Conservation (phyloP, 2,888 invertebrate species). For the Nudaria mundana region DNA sequence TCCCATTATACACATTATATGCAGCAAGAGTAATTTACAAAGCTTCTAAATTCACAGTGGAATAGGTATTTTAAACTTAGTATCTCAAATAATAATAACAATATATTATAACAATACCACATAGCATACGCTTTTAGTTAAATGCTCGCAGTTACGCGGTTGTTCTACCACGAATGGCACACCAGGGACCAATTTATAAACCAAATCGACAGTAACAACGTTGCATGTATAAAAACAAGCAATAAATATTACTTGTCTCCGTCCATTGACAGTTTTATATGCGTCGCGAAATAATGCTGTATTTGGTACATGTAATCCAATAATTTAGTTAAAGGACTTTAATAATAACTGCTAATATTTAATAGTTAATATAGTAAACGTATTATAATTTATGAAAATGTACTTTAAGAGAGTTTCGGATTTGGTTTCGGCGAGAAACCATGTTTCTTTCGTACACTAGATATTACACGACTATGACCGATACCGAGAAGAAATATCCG, state of each 20-base stretch:
- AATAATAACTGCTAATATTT: no score
- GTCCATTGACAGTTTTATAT: constrained; percentile 34
- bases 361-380: no score
- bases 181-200: constrained; percentile 40
- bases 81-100: constrained; percentile 30
- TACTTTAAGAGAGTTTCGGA: no score
- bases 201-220: constrained; percentile 33
- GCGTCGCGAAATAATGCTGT: constrained; percentile 37
- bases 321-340: no score
- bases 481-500: no score
- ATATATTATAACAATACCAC: constrained; percentile 18
- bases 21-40: constrained; percentile 17
- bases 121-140: constrained; percentile 31
- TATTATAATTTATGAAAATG: no score
- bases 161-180: constrained; percentile 33
- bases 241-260: constrained; percentile 35
- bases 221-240: constrained; percentile 38
- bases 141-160: constrained; percentile 31
- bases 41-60: constrained; percentile 24
- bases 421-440: no score
- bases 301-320: no score
- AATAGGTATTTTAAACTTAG: constrained; percentile 36
- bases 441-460: no score
- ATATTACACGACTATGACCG: no score
- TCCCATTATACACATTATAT: constrained; percentile 17